Conservation (phyloP, 1,140 invertebrate species). For the Zaprionus davidi region DNA sequence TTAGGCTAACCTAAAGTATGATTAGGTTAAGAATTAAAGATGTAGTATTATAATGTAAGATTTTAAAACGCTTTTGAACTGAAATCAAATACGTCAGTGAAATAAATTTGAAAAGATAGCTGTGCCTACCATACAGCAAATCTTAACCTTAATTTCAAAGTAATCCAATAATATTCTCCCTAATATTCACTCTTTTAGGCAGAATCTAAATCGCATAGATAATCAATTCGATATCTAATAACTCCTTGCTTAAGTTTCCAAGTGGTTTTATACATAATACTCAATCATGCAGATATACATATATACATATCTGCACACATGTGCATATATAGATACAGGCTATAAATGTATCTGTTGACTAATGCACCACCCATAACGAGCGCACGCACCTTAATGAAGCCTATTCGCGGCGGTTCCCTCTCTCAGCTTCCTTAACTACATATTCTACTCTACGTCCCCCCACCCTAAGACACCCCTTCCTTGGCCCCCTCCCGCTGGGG, state of each 20-base stretch:
- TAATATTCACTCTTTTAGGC: background rate
- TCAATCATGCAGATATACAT: background rate
- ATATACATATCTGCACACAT: background rate
- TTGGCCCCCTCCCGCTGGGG: constrained; percentile 23
- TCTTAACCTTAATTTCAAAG: too few species aligned
- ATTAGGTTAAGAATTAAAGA: too few species aligned
- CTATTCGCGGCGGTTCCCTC: constrained; percentile 34
- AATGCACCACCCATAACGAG: constrained; percentile 25
- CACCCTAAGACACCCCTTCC: background rate
- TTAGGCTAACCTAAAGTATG: too few species aligned
- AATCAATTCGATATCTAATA: background rate
- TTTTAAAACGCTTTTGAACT: too few species aligned
- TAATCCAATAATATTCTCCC: background rate
- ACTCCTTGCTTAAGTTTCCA: background rate
- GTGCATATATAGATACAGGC: constrained; percentile 9
- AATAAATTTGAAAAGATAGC: too few species aligned
- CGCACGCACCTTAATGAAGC: constrained; percentile 60
- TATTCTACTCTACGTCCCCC: background rate
- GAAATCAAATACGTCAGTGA: too few species aligned
- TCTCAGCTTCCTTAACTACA: background rate
- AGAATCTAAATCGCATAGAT: background rate
- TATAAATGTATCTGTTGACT: constrained; percentile 1
- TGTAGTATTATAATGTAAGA: too few species aligned
- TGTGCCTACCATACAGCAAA: too few species aligned
- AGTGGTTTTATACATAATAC: background rate